Base-by-base conservation (phyloP, 2,888 invertebrate genomes). In the Invenusta paracnida region DNA sequence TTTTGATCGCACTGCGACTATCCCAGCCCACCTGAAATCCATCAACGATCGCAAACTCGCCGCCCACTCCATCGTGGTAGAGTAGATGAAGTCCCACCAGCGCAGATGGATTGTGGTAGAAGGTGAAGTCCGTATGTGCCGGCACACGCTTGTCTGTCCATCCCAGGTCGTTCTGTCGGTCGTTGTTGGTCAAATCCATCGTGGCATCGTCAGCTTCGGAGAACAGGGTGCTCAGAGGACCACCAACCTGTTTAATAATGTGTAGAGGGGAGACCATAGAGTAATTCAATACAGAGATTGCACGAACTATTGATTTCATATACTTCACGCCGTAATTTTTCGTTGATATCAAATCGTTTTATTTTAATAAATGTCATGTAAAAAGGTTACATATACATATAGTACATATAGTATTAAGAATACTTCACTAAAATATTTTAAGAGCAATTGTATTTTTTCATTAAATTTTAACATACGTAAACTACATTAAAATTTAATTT, bases 131-230 rank as follows among this genome's bases (percentile, higher is more conserved):
- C 25, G 85, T 85, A 82, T 85, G 85, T 0, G 79, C 85, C 2
- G 85, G 85, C 1, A 85, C 81, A 11, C 27, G 13, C 13, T 79
- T 29, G 29, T 30, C 27, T 0, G 81, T 29, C 85, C 85, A 85
- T 29, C 85, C 85, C 0, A 85, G 31, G 29, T 85, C 85, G 82
- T 85, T 79, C 67, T 85, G 30, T 1, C 11, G 1, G 25, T 85
- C 85, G 30, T 85, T 85, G 30, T 79, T 30, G 27, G 81, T 79
- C 23, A 85, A 17, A 17, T 85, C 85, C 85, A 81, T 81, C 29
- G 85, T 85, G 5, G 85, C 27, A 85, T 85, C 85, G n/a, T 79
- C 28, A 83, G 25, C 30, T n/a, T 85, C 85, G 0, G 85, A 85
- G 79, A 85, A 85, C 23, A 85, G 29, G 0, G 85, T 85, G 23